Evolutionary conservation across 2,113 vertebrate genomes (phyloP).

Genomic region (Thomomys bottae): DNA sequence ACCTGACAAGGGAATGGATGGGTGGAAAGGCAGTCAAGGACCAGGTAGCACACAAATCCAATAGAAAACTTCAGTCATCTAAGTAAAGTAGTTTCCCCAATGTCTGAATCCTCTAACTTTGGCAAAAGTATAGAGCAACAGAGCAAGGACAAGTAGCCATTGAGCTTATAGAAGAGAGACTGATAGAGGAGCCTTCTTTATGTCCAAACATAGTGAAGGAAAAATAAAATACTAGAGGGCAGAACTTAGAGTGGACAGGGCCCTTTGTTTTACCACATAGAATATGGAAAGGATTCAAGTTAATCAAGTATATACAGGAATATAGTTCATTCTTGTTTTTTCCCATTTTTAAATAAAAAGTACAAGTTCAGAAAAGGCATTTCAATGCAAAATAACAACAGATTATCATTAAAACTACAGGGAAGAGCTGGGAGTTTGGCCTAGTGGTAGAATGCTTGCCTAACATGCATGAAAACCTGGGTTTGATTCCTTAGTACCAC

Average conservation of each 20-base stretch:
- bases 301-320: background rate
- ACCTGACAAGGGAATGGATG: background rate
- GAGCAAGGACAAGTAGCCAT: background rate
- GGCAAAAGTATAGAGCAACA: background rate
- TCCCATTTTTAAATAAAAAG: conserved; percentile 7
- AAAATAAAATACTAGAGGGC: background rate
- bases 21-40: background rate
- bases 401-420: background rate
- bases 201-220: background rate
- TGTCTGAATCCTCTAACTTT: background rate
- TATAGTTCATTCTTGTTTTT: background rate
- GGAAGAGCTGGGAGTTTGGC: too few relatives aligned
- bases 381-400: background rate
- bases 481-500: too few relatives aligned
- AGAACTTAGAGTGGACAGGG: background rate
- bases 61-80: background rate
- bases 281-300: background rate
- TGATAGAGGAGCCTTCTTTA: background rate
- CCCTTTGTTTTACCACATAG: background rate
- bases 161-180: background rate
- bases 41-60: background rate
- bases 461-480: too few relatives aligned
- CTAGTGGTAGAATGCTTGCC: background rate
- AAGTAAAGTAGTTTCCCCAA: background rate
- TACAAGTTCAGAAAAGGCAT: background rate